phyloP scores from a whole-genome alignment of 2,888 invertebrate species.

The Stegophylla sp. region DNA sequence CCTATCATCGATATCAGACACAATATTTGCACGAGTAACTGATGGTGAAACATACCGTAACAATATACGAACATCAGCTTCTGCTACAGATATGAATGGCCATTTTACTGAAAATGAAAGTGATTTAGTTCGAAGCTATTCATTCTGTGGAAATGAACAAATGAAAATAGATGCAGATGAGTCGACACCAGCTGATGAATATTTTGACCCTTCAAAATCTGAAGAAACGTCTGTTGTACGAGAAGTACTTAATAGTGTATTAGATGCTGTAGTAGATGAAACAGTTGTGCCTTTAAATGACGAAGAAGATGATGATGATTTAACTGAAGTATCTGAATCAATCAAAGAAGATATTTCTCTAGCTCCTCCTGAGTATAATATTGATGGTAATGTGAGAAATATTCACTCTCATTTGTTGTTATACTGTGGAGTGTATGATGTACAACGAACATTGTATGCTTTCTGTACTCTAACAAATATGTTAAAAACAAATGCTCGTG shows the following conservation, averaged over 20 bases:
- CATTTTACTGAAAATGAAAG: conserved; percentile 63
- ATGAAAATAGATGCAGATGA: conserved; percentile 66
- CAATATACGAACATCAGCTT: conserved; percentile 65
- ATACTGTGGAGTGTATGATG: conserved; percentile 81
- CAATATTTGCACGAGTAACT: conserved; percentile 62
- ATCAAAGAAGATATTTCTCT: conserved; percentile 55
- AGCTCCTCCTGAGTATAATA: conserved; percentile 48
- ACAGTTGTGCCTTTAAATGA: conserved; percentile 47
- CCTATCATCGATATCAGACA: conserved; percentile 59
- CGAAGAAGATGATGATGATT: conserved; percentile 54
- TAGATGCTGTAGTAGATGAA: conserved; percentile 57
- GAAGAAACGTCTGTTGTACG: conserved; percentile 54
- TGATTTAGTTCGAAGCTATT: conserved; percentile 68
- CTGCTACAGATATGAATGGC: conserved; percentile 64
- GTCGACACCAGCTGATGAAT: conserved; percentile 74
- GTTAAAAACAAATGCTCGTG: conserved; percentile 74
- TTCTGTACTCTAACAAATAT: conserved; percentile 78
- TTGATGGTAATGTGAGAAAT: conserved; percentile 54
- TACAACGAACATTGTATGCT: conserved; percentile 76
- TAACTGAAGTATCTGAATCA: conserved; percentile 53
- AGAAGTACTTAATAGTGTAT: conserved; percentile 49
- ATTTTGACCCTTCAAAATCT: conserved; percentile 66
- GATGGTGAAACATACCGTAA: conserved; percentile 63
- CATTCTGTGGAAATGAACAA: conserved; percentile 64
- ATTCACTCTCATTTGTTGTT: conserved; percentile 83